Conservation (phyloP, 2,888 invertebrate species). For the Siphonodentalium dalli region DNA sequence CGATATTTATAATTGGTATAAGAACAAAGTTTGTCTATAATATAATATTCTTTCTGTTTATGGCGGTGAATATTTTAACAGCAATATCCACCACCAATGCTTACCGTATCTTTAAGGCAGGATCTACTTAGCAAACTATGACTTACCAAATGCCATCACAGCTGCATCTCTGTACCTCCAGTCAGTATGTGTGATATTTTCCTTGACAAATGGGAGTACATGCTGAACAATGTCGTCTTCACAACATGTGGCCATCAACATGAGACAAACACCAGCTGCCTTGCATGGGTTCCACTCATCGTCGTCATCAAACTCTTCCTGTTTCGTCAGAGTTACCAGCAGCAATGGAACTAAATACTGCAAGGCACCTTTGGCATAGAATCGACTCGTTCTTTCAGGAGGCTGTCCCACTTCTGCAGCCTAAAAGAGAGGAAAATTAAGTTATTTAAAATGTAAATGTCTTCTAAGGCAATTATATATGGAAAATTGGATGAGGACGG, state of each 20-base stretch:
- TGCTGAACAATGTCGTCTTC: conserved; percentile 96
- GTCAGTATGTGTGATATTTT: conserved; percentile 89
- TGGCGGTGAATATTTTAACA: too few relatives aligned
- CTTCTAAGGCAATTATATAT: neutral
- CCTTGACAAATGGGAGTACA: conserved; percentile 94
- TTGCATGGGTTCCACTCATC: conserved; percentile 99
- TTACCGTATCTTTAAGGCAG: too few relatives aligned
- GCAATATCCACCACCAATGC: too few relatives aligned
- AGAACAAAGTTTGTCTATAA: too few relatives aligned
- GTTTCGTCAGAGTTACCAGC: conserved; percentile 91
- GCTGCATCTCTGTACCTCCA: conserved; percentile 93
- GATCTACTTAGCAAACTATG: neutral
- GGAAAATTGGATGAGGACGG: too few relatives aligned
- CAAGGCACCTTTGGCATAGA: conserved; percentile 98
- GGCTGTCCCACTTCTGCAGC: conserved; percentile 92
- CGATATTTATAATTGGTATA: too few relatives aligned
- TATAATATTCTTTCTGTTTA: too few relatives aligned
- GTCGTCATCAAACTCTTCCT: conserved; percentile 93
- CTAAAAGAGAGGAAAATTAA: conserved; percentile 42
- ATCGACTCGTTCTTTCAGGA: conserved; percentile 90
- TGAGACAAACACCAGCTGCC: conserved; percentile 97
- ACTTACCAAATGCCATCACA: conserved; percentile 92
- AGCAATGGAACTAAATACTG: conserved; percentile 93
- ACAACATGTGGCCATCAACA: conserved; percentile 96
- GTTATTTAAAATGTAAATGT: neutral